Percentiles rank a stretch among this genome's conserved stretches.
phyloP scores from a whole-genome alignment of 2,113 vertebrate genomes.

The Chlamydotis undulata region DNA sequence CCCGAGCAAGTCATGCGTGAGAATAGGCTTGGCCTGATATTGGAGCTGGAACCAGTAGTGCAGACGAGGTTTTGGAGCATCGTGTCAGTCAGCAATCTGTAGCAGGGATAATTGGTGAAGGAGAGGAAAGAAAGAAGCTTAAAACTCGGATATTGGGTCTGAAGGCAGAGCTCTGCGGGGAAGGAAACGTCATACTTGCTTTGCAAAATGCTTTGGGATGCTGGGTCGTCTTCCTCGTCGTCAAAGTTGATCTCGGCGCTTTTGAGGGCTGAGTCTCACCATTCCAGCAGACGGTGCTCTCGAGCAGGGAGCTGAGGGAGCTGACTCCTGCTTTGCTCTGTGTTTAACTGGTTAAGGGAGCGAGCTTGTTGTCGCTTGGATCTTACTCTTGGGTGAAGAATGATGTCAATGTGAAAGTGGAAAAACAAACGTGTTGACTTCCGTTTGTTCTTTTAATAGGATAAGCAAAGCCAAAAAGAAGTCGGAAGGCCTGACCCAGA shows the following conservation, averaged over 20 bases:
- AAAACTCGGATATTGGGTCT: fast-evolving
- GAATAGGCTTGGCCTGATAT: neutral
- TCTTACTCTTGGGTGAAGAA: neutral
- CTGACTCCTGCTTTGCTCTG: neutral
- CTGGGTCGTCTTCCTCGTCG: fast-evolving
- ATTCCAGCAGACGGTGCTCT: neutral
- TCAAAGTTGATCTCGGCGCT: fast-evolving
- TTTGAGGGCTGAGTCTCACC: neutral
- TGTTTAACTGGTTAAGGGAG: neutral
- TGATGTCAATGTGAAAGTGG: fast-evolving
- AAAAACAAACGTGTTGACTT: neutral
- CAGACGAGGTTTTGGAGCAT: neutral
- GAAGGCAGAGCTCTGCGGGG: neutral
- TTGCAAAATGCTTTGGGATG: neutral
- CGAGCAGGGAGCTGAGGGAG: neutral
- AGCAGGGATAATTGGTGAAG: neutral
- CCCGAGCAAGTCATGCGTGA: fast-evolving
- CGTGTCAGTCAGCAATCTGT: fast-evolving
- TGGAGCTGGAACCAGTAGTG: too few species aligned
- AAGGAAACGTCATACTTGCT: fast-evolving
- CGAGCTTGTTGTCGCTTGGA: fast-evolving
- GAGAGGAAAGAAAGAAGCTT: neutral
- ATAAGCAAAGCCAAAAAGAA: constrained; percentile 97
- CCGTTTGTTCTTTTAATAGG: constrained; percentile 57
- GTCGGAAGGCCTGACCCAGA: constrained; percentile 91